Conservation (phyloP, 2,888 invertebrate genomes). For the Gastrophysa polygoni region DNA sequence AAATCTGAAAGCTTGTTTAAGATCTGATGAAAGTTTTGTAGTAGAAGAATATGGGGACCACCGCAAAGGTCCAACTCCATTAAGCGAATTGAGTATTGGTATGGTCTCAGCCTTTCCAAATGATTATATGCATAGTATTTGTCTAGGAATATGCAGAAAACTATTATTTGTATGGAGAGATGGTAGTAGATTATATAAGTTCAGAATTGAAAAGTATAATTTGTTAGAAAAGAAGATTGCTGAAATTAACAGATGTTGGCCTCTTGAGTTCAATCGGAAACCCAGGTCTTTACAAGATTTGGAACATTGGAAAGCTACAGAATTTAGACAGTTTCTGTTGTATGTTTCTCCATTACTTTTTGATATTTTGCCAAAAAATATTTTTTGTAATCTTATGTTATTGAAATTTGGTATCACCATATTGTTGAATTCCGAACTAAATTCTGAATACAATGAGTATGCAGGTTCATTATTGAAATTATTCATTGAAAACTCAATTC, state of each 20-base stretch:
- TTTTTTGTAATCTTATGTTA: conserved; percentile 24
- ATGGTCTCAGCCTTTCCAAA: conserved; percentile 39
- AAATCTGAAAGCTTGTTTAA: conserved; percentile 28
- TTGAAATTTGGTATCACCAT: conserved; percentile 21
- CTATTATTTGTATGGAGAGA: conserved; percentile 25
- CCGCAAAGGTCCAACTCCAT: conserved; percentile 22
- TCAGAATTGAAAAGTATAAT: conserved; percentile 11
- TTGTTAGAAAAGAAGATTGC: neutral
- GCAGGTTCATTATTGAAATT: neutral
- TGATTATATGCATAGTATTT: conserved; percentile 22
- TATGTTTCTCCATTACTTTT: conserved; percentile 25
- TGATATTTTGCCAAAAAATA: conserved; percentile 18
- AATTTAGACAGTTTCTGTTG: conserved; percentile 32
- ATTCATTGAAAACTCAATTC: conserved; percentile 4
- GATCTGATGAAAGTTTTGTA: conserved; percentile 29
- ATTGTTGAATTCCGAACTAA: neutral
- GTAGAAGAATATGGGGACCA: conserved; percentile 12
- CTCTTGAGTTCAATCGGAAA: conserved; percentile 31
- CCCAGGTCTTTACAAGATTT: conserved; percentile 25
- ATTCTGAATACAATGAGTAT: conserved; percentile 7
- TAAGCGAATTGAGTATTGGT: conserved; percentile 29
- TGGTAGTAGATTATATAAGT: conserved; percentile 11
- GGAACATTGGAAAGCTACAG: conserved; percentile 32
- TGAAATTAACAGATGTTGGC: conserved; percentile 15
- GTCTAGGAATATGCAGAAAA: conserved; percentile 32